Percentiles rank a stretch among this genome's conserved stretches.
Conservation (phyloP, 1,140 invertebrate species). For the Steinernema feltiae region DNA sequence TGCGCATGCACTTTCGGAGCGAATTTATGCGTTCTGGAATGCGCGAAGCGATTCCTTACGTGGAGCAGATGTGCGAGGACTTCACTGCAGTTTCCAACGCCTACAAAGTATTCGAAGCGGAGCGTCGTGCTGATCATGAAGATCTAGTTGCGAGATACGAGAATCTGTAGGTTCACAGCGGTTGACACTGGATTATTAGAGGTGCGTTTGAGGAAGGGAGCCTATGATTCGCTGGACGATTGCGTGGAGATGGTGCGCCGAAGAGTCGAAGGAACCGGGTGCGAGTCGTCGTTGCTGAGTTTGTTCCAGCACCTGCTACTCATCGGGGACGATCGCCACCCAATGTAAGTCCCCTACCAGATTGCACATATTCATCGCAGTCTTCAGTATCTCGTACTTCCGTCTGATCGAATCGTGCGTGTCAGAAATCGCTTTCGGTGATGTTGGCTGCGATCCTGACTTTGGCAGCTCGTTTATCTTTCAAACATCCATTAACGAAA, state of each 20-base stretch:
- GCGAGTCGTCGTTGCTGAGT: constrained; percentile 84
- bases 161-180: not conserved
- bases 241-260: constrained; percentile 87
- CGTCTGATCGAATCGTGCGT: constrained; percentile 94
- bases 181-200: not conserved
- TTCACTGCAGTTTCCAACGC: not conserved
- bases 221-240: constrained; percentile 66
- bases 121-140: constrained; percentile 14
- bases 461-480: constrained; percentile 72
- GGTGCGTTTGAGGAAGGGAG: constrained; percentile 27
- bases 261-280: constrained; percentile 75
- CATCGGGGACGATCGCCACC: constrained; percentile 80
- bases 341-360: constrained; percentile 64
- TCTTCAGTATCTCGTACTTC: constrained; percentile 80
- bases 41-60: constrained; percentile 11
- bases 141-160: constrained; percentile 19
- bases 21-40: constrained; percentile 24
- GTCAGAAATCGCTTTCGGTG: constrained; percentile 89
- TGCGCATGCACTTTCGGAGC: constrained; percentile 11
- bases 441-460: constrained; percentile 87
- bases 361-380: not conserved
- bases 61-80: not conserved
- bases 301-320: constrained; percentile 89
- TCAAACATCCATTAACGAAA: constrained; percentile 83
- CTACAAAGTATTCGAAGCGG: constrained; percentile 19